Percentiles rank a stretch among this genome's conserved stretches.
phyloP scores from a whole-genome alignment of 2,113 vertebrate genomes.

The Nesogale talazaci region DNA sequence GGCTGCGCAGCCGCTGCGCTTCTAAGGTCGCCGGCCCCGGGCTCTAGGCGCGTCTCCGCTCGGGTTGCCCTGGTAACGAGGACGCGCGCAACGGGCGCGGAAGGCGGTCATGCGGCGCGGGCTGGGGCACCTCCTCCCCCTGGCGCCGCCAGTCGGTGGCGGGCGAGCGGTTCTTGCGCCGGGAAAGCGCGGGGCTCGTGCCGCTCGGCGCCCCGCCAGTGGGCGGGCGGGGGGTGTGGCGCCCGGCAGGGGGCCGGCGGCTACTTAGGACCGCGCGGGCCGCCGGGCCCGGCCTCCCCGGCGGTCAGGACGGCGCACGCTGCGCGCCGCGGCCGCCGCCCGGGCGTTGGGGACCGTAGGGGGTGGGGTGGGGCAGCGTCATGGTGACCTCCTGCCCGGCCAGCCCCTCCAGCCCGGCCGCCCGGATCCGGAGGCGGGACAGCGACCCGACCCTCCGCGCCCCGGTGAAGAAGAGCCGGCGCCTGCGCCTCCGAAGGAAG shows the following conservation, averaged over 20 bases:
- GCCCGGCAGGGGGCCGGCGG: background rate
- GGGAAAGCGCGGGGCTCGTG: slow-evolving; percentile 76
- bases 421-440: background rate
- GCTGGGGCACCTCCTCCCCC: background rate
- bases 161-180: slow-evolving; percentile 80
- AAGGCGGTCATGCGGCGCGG: rapidly evolving
- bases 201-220: slow-evolving; percentile 69
- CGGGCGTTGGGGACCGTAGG: background rate
- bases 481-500: slow-evolving; percentile 82
- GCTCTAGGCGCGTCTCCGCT: background rate
- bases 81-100: background rate
- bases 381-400: slow-evolving; percentile 71
- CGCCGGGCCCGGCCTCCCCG: background rate
- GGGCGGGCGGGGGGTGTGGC: slow-evolving; percentile 59
- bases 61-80: slow-evolving; percentile 59
- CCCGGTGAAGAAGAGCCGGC: slow-evolving; percentile 79
- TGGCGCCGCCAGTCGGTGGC: background rate
- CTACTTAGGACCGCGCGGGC: slow-evolving; percentile 40
- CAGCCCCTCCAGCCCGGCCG: slow-evolving; percentile 46
- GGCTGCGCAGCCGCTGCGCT: background rate
- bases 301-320: rapidly evolving
- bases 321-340: background rate
- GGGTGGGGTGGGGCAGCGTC: background rate
- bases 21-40: rapidly evolving
- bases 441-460: slow-evolving; percentile 70